phyloP scores from a whole-genome alignment of 2,888 invertebrate genomes.

The Onthophagus sagittarius region DNA sequence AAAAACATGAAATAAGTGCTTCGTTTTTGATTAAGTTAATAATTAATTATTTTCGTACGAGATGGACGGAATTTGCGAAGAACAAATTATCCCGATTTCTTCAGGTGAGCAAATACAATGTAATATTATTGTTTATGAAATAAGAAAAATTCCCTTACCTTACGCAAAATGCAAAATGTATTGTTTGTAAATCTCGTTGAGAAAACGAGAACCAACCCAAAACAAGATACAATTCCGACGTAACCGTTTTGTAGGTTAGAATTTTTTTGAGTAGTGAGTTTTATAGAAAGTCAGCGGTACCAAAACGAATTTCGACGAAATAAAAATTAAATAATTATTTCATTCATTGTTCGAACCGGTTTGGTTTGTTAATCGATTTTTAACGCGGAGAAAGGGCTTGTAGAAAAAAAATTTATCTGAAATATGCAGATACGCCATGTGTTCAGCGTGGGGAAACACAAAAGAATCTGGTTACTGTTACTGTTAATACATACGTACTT shows the following conservation, averaged over 20 bases:
- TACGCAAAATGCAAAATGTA: slow-evolving; percentile 2
- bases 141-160: not conserved
- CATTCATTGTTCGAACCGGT: not conserved
- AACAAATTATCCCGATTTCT: slow-evolving; percentile 41
- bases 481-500: not conserved
- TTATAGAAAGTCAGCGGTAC: not conserved
- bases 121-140: not conserved
- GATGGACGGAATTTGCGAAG: slow-evolving; percentile 30
- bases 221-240: not conserved
- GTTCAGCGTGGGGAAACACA: not conserved
- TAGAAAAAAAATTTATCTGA: not conserved
- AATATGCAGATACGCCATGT: not conserved
- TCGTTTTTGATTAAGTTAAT: slow-evolving; percentile 15
- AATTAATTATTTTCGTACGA: not conserved
- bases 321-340: not conserved
- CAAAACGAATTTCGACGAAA: not conserved
- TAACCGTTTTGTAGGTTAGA: not conserved
- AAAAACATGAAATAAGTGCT: not conserved
- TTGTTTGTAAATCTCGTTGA: not conserved
- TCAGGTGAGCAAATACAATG: slow-evolving; percentile 38
- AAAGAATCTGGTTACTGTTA: not conserved
- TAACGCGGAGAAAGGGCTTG: not conserved
- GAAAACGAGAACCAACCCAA: not conserved
- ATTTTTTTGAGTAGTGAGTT: too few relatives aligned
- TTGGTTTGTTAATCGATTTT: not conserved